Conservation (phyloP, 2,797 vertebrate species). For the Pelochelys cantorii region DNA sequence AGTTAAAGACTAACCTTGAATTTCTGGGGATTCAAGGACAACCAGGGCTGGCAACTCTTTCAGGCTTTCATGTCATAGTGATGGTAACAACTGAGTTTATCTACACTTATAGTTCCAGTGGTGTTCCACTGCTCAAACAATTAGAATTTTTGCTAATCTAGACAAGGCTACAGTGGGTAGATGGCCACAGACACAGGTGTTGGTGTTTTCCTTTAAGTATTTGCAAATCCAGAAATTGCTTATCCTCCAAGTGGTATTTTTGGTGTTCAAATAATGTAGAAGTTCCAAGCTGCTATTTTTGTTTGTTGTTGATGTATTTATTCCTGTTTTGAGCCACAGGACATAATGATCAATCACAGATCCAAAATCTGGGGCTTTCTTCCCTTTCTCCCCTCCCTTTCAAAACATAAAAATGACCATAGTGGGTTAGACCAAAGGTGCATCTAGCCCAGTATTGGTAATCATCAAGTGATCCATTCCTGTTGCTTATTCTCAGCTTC, state of each 20-base stretch:
- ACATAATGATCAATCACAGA: conserved; percentile 17
- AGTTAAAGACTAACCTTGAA: no score
- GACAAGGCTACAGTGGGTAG: background rate
- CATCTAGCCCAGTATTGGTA: no score
- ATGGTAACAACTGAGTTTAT: rapidly evolving
- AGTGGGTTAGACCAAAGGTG: no score
- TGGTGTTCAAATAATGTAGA: background rate
- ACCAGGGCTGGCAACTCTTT: background rate
- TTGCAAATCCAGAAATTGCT: background rate
- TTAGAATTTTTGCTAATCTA: background rate
- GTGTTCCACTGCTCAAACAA: rapidly evolving
- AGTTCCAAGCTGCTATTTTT: background rate
- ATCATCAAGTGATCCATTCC: no score
- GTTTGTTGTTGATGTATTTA: background rate
- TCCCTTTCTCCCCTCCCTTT: background rate
- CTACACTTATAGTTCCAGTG: background rate
- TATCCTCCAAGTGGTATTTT: background rate
- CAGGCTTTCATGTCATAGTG: background rate
- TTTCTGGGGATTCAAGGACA: no score
- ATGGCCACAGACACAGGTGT: background rate
- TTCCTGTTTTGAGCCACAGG: background rate
- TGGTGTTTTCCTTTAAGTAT: background rate
- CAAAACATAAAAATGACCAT: no score
- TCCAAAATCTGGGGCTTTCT: background rate
- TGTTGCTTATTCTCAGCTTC: no score